phyloP scores from a whole-genome alignment of 2,888 invertebrate genomes.

The Teleogryllus oceanicus region DNA sequence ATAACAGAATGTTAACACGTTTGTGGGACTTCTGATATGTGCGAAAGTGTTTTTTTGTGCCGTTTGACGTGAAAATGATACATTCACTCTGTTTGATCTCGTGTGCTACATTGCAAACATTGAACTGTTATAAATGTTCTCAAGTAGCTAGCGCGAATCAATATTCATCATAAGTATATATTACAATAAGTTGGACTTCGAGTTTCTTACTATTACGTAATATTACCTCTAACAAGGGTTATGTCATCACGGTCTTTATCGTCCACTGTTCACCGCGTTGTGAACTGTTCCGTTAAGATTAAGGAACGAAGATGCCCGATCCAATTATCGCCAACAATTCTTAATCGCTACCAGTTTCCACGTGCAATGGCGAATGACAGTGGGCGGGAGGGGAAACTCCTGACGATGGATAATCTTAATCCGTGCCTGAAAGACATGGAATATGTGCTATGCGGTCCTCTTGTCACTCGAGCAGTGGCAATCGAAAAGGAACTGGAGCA shows the following conservation, averaged over 20 bases:
- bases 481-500: conserved; percentile 86
- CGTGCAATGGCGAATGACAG: neutral
- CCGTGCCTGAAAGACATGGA: conserved; percentile 87
- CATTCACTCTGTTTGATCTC: no score
- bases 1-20: no score
- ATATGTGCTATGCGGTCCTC: conserved; percentile 96
- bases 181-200: neutral
- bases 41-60: no score
- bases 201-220: neutral
- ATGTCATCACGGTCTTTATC: no score
- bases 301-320: no score
- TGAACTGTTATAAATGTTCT: neutral
- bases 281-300: no score
- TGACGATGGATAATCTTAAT: conserved; percentile 75
- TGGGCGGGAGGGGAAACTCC: conserved; percentile 24
- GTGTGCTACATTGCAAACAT: no score
- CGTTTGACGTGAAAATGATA: no score
- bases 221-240: neutral
- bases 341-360: neutral
- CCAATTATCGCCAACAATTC: no score
- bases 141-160: neutral
- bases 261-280: no score
- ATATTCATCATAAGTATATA: neutral
- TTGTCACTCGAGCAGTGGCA: conserved; percentile 87
- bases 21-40: no score